phyloP scores from a whole-genome alignment of 2,797 vertebrate genomes.

The Mus caroli region DNA sequence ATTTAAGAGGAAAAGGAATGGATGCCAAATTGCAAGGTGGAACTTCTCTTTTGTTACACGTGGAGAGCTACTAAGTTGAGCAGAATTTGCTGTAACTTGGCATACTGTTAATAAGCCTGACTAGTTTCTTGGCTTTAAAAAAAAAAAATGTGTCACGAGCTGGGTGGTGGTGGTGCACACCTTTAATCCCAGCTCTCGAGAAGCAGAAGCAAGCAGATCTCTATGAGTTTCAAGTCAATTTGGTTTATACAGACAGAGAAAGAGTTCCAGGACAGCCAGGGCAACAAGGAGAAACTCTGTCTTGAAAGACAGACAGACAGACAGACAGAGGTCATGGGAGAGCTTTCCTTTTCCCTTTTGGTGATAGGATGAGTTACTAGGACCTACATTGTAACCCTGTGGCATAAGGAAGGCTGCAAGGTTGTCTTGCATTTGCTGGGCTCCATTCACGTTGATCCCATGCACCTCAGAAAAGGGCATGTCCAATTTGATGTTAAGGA shows the following conservation, averaged over 20 bases:
- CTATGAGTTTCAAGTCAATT: neutral
- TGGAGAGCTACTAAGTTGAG: neutral
- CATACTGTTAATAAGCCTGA: neutral
- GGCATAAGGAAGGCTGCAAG: neutral
- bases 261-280: neutral
- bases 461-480: neutral
- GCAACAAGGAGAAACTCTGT: too few relatives aligned
- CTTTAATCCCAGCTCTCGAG: neutral
- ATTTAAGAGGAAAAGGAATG: slow-evolving; percentile 44
- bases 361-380: neutral
- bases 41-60: slow-evolving; percentile 36
- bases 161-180: neutral
- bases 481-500: neutral
- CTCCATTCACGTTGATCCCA: neutral
- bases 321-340: neutral
- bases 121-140: neutral
- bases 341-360: neutral
- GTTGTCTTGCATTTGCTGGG: neutral
- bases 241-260: neutral
- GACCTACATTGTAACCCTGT: neutral
- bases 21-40: slow-evolving; percentile 37
- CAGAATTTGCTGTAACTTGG: slow-evolving; percentile 12
- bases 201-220: neutral
- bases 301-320: neutral
- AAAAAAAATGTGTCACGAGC: neutral